phyloP scores from a whole-genome alignment of 1,140 invertebrate species.

The Limonius californicus region DNA sequence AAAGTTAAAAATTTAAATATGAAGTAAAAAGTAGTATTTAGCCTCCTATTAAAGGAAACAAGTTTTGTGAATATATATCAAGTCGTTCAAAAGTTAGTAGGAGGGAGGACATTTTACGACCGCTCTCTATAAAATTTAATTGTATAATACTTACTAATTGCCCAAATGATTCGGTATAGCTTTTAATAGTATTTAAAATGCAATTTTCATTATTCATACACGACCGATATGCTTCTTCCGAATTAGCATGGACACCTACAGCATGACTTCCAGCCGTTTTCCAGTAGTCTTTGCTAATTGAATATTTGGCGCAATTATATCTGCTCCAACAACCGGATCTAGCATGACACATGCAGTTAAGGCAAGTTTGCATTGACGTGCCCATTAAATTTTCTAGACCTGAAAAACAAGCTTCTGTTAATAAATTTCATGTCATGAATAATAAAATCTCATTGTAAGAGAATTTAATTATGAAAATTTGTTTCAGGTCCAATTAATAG shows the following conservation, averaged over 20 bases:
- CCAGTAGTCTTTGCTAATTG: slow-evolving; percentile 29
- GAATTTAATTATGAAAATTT: no score
- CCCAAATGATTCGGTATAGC: slow-evolving; percentile 21
- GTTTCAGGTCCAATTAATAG: no score
- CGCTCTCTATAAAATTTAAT: no score
- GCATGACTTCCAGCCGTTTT: slow-evolving; percentile 20
- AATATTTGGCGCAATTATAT: slow-evolving; percentile 28
- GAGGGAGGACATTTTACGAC: no score
- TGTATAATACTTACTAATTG: slow-evolving; percentile 23
- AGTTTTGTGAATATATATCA: no score
- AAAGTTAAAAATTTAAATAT: no score
- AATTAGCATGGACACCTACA: slow-evolving; percentile 8
- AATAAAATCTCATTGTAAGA: no score
- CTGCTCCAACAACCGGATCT: slow-evolving; percentile 28
- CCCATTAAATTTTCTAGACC: slow-evolving; percentile 17
- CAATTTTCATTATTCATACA: slow-evolving; percentile 32
- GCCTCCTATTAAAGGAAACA: no score
- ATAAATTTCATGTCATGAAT: no score
- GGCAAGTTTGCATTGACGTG: slow-evolving; percentile 19
- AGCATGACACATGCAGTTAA: slow-evolving; percentile 31
- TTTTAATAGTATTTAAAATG: slow-evolving; percentile 24
- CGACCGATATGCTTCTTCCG: slow-evolving; percentile 16
- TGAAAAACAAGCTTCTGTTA: no score
- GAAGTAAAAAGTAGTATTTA: no score
- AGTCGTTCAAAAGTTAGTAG: no score